Base-by-base conservation (phyloP, 2,888 invertebrate species). In the Stegana nigrithorax region DNA sequence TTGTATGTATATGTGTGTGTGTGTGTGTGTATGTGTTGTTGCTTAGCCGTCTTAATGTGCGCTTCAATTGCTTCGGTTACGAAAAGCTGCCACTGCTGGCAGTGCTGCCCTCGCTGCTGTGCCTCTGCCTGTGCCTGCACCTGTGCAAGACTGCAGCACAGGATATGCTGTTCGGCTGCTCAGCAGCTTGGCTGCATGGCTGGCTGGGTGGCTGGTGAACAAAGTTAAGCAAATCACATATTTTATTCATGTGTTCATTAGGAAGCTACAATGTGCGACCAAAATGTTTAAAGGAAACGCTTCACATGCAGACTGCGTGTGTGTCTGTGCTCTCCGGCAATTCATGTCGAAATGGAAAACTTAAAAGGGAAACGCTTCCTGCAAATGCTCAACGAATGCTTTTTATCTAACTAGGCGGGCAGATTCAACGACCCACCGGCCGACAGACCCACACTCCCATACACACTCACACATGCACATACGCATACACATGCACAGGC, bases 191-290 rank as follows among this genome's bases (percentile, higher is more conserved):
- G 5, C 7, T 42, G 12, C 12, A 25, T 21, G 12, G 44, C 8
- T 21, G 1, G 44, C n/a, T 32, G 32, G 19, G 4, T 19, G 61
- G 23, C 60, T 70, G 68, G 72, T 73, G 75, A 72, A 78, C 70
- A 76, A 75, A 78, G 79, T 76, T 79, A 73, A 76, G 76, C 79
- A 76, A 76, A 76, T 76, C 76, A 79, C 79, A 76, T 76, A 76
- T 76, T 76, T 76, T 76, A 76, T 76, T 78, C 76, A 76, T 76
- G 79, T 76, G 79, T 76, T 76, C 76, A 76, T 76, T 76, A 76
- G 79, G 77, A 70, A 69, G 79, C 79, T 76, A 79, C 76, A 78
- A 76, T 78, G 79, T 76, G 79, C 77, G 77, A 77, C 79, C 76
- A 73, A 76, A 75, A 79, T 79, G 75, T 75, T 75, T 75, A 79